These are phyloP conservation scores for Indri indri DNA, from an alignment of 2,113 vertebrate genomes.

Conservation along the genomic window DNA sequence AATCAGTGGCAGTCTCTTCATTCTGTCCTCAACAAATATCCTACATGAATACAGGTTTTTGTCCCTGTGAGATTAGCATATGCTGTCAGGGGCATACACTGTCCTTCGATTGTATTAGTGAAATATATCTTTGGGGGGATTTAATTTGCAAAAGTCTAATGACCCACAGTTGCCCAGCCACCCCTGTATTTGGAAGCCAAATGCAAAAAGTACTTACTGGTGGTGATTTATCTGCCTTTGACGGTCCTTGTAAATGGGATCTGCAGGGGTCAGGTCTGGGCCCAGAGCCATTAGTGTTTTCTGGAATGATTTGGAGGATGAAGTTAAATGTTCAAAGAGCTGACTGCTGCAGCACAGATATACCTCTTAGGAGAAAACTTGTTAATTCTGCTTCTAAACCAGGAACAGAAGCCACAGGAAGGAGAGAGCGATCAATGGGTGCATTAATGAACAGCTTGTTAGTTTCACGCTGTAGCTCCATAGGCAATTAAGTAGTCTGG, in stretches of 20 bases:
- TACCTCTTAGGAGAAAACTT: constrained; percentile 50
- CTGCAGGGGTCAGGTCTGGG: constrained; percentile 66
- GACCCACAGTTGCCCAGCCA: constrained; percentile 45
- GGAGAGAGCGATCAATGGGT: background rate
- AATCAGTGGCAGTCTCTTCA: background rate
- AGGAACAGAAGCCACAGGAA: constrained; percentile 46
- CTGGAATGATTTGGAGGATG: constrained; percentile 51
- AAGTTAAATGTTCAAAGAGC: constrained; percentile 60
- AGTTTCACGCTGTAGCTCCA: constrained; percentile 37
- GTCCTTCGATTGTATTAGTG: constrained; percentile 17
- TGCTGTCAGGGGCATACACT: background rate
- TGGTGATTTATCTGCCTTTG: constrained; percentile 62
- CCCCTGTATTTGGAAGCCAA: constrained; percentile 49
- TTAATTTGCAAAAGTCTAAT: constrained; percentile 65
- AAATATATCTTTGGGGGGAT: constrained; percentile 49
- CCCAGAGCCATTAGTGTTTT: constrained; percentile 58
- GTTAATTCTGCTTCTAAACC: constrained; percentile 64
- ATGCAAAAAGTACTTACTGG: constrained; percentile 45
- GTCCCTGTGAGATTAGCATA: background rate
- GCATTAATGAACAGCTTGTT: constrained; percentile 51
- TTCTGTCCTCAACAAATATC: constrained; percentile 6
- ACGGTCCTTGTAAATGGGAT: constrained; percentile 49
- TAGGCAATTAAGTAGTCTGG: constrained; percentile 25
- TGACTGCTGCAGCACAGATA: constrained; percentile 43
- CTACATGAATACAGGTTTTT: background rate